Evolutionary conservation across 2,888 invertebrate species (phyloP).

Genomic region (Biston betularia): DNA sequence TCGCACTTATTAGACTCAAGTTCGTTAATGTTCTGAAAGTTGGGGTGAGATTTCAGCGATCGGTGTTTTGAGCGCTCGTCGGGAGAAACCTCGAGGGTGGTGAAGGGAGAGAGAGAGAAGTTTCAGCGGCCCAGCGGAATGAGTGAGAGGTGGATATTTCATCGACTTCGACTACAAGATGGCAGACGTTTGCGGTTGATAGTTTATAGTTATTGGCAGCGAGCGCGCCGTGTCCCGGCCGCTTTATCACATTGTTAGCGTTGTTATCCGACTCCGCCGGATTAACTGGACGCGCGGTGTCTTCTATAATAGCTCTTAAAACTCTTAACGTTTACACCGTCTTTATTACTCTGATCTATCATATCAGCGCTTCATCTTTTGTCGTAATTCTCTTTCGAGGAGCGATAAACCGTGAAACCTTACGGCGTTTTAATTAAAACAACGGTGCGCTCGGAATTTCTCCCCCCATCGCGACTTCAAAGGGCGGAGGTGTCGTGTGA

Average conservation of each 20-base stretch:
- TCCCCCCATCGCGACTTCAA: slow-evolving; percentile 79
- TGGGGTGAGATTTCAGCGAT: slow-evolving; percentile 44
- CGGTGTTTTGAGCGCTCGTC: slow-evolving; percentile 56
- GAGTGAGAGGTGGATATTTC: slow-evolving; percentile 79
- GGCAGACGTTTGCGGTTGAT: slow-evolving; percentile 85
- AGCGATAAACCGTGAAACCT: slow-evolving; percentile 63
- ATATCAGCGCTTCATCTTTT: slow-evolving; percentile 39
- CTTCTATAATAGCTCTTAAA: slow-evolving; percentile 63
- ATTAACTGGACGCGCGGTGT: slow-evolving; percentile 75
- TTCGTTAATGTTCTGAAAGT: slow-evolving; percentile 42
- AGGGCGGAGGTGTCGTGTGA: slow-evolving; percentile 78
- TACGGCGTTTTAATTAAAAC: slow-evolving; percentile 81
- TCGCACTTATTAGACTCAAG: slow-evolving; percentile 35
- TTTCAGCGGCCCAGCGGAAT: slow-evolving; percentile 53
- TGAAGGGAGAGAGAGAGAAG: slow-evolving; percentile 56
- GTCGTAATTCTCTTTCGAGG: slow-evolving; percentile 40
- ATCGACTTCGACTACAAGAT: slow-evolving; percentile 82
- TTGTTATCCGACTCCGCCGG: slow-evolving; percentile 80
- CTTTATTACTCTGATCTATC: slow-evolving; percentile 53
- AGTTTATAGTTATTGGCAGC: slow-evolving; percentile 86
- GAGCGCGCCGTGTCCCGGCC: slow-evolving; percentile 79
- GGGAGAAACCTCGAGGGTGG: slow-evolving; percentile 58
- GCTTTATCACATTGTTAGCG: slow-evolving; percentile 85
- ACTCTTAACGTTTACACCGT: slow-evolving; percentile 65
- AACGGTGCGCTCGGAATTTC: slow-evolving; percentile 72